Evolutionary conservation across 2,113 vertebrate species (phyloP).

Genomic region (Pedionomus torquatus): DNA sequence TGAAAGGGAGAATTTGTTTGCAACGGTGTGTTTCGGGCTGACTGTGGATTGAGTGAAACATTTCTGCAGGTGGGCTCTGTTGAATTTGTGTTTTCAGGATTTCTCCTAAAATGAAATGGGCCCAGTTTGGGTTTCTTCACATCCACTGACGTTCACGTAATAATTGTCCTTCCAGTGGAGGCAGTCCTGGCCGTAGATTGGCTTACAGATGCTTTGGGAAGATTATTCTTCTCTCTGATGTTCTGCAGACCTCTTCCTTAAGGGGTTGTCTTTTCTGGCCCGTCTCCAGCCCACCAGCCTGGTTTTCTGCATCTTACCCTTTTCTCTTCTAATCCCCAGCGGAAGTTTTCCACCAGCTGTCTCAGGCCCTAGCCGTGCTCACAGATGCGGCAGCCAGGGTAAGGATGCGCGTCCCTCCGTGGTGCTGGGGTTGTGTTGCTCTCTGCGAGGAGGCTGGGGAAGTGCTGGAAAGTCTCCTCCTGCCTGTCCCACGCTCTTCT

Average conservation of each 20-base stretch:
- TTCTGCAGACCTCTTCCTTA: neutral
- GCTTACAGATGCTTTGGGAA: neutral
- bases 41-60: neutral
- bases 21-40: neutral
- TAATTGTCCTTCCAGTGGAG: neutral
- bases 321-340: conserved; percentile 69
- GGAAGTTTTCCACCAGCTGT: conserved; percentile 95
- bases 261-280: neutral
- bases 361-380: conserved; percentile 93
- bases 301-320: neutral
- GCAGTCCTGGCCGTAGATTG: neutral
- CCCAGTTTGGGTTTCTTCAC: neutral
- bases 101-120: neutral
- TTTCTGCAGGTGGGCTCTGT: neutral
- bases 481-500: neutral
- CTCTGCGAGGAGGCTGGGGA: neutral
- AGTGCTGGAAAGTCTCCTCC: fast-evolving
- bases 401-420: conserved; percentile 24
- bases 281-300: neutral
- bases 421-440: neutral
- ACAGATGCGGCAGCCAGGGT: conserved; percentile 93
- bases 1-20: neutral
- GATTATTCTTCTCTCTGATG: neutral
- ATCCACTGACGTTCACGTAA: neutral
- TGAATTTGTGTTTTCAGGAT: neutral